These are phyloP conservation scores for Pluvianellus socialis DNA, from an alignment of 2,113 vertebrate species.

Conservation along the genomic window DNA sequence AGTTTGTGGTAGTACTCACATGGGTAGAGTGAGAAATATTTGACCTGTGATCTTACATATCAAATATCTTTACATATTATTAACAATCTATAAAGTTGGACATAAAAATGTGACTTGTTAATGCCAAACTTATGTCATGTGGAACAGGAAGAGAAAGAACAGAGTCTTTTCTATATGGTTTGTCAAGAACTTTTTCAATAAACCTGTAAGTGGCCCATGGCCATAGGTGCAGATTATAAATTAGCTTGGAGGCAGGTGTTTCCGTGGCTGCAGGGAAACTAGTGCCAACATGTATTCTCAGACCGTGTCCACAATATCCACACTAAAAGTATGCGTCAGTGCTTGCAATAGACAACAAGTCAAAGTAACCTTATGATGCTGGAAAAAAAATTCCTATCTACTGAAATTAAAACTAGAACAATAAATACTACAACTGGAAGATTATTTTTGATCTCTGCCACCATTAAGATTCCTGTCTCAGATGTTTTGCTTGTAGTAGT, in stretches of 20 bases:
- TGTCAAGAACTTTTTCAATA: slow-evolving; percentile 52
- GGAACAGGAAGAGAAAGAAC: slow-evolving; percentile 61
- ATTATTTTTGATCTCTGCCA: slow-evolving; percentile 64
- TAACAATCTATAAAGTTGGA: slow-evolving; percentile 65
- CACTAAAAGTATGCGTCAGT: slow-evolving; percentile 9
- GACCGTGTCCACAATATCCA: slow-evolving; percentile 18
- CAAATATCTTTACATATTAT: slow-evolving; percentile 68
- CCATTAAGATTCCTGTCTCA: slow-evolving; percentile 39
- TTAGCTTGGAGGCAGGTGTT: slow-evolving; percentile 73
- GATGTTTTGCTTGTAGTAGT: slow-evolving; percentile 28
- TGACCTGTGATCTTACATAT: slow-evolving; percentile 58
- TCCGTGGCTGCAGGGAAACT: slow-evolving; percentile 52
- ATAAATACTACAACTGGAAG: slow-evolving; percentile 63
- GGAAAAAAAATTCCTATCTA: slow-evolving; percentile 46
- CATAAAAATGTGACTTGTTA: slow-evolving; percentile 55
- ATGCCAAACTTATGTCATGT: slow-evolving; percentile 70
- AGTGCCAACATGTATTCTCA: slow-evolving; percentile 30
- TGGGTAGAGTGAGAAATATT: slow-evolving; percentile 39
- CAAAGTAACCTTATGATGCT: slow-evolving; percentile 49
- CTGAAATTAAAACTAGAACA: slow-evolving; percentile 59
- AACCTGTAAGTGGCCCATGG: slow-evolving; percentile 42
- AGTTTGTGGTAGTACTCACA: not conserved
- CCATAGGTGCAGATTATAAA: slow-evolving; percentile 70
- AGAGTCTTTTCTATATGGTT: slow-evolving; percentile 60
- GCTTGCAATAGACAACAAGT: slow-evolving; percentile 58